Percentiles rank a stretch among this genome's conserved stretches.
Evolutionary conservation across 2,888 invertebrate species (phyloP).

Genomic region (Rhagonycha lutea): DNA sequence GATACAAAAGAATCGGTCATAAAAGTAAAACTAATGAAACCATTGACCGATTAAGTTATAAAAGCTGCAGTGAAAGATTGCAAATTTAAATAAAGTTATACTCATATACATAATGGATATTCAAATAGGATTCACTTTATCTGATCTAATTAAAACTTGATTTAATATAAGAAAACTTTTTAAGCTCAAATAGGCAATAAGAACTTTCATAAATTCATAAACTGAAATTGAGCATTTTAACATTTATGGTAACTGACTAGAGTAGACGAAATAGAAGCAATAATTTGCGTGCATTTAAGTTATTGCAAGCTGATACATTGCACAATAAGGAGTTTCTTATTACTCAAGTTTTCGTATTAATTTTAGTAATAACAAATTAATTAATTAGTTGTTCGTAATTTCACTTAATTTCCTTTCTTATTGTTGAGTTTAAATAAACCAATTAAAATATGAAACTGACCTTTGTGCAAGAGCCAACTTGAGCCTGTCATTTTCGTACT

Average conservation of each 20-base stretch:
- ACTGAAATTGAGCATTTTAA: background rate
- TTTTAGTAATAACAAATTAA: background rate
- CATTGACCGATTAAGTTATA: background rate
- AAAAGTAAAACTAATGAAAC: background rate
- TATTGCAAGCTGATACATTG: background rate
- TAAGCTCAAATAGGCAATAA: background rate
- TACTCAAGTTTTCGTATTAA: background rate
- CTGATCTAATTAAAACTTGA: background rate
- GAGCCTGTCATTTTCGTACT: slow-evolving; percentile 95
- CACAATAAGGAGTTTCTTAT: background rate
- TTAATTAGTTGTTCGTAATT: background rate
- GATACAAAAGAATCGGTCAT: background rate
- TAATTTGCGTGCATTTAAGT: background rate
- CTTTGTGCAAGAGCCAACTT: slow-evolving; percentile 95
- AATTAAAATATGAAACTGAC: slow-evolving; percentile 58
- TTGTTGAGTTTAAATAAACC: background rate
- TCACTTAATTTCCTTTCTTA: background rate
- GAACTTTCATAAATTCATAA: background rate
- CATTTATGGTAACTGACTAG: background rate
- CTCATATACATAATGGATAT: background rate
- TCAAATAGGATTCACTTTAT: background rate
- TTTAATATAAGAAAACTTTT: background rate
- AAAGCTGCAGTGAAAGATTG: background rate
- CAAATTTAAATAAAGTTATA: background rate
- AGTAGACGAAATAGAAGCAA: background rate